Evolutionary conservation across 1,140 invertebrate genomes (phyloP).

Genomic region (Papilio aristodemus): DNA sequence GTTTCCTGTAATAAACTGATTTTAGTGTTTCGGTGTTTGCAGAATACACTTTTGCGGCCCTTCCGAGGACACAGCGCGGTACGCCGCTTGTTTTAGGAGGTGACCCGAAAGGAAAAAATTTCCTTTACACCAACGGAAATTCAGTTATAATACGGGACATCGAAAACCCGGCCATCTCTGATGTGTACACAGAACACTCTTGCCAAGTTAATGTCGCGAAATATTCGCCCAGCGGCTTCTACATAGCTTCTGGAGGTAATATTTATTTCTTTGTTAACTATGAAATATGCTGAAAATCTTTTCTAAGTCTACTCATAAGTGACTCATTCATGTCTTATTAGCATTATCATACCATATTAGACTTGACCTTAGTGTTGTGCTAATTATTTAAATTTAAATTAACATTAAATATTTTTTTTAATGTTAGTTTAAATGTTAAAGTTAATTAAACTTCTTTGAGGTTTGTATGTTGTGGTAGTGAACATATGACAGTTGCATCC

Average conservation of each 20-base stretch:
- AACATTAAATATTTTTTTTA: no score
- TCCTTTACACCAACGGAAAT: constrained; percentile 98
- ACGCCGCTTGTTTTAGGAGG: constrained; percentile 95
- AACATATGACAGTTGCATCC: no score
- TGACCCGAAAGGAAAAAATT: constrained; percentile 98
- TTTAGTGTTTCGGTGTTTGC: constrained; percentile 64
- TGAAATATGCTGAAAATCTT: constrained; percentile 21
- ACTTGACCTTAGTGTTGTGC: no score
- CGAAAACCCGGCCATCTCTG: constrained; percentile 95
- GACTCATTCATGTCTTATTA: background rate
- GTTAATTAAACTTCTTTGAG: no score
- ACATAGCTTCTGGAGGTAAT: constrained; percentile 98
- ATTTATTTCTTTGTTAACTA: constrained; percentile 20
- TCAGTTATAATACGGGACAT: constrained; percentile 98
- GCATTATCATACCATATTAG: no score
- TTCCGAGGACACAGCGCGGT: constrained; percentile 96
- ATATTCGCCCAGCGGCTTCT: constrained; percentile 99
- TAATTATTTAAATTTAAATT: no score
- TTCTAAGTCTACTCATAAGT: constrained; percentile 1
- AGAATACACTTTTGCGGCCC: constrained; percentile 95
- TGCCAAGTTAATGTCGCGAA: constrained; percentile 97
- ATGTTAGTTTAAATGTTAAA: no score
- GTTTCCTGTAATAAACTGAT: constrained; percentile 39
- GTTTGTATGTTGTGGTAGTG: no score
- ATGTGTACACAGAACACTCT: constrained; percentile 98